Evolutionary conservation across 2,888 invertebrate genomes (phyloP), one percentile per base, ranked within the genome.

Genomic region (Latrodectus hesperus): DNA sequence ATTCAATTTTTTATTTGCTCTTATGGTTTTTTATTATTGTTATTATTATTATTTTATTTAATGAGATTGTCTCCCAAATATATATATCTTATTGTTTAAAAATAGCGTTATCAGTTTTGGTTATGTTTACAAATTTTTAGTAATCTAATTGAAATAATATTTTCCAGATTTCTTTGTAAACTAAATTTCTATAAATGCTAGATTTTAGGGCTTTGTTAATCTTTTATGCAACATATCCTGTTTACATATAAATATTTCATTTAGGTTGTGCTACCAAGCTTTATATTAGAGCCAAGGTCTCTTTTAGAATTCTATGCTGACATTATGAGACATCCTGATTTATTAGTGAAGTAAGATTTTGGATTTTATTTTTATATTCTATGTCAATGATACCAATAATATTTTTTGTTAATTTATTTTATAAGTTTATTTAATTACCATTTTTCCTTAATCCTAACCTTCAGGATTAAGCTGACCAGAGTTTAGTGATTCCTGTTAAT

Each of bases 281-380:
- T 99, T 92, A 99, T 99, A 91, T 93, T 99, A 91, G 99, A 99
- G 92, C 95, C 98, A 92, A 95, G 99, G 89, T 99, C 99, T 0
- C 94, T 99, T 68, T 94, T 99, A 74, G 99, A 99, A 94, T 99
- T 99, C 99, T 99, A 99, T 93, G 99, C 99, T 73, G 99, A 99
- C 93, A 99, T 99, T 92, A 98, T 99, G 93, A 98, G 99, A 12
- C 99, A 99, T 94, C 99, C 99, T 0, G 99, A 99, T 93, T 95
- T 98, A 91, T 99, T 99, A 93, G 94, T 96, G 89, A 96, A 94
- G 97, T 97, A 93, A 92, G 22, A 16, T n/a, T 84, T 84, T 49
- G 14, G 22, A 53, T 12, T 72, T 72, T 3, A 60, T 6, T 72
- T 26, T 26, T 64, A n/a, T 51, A 51, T 70, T 60, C 6, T 16